phyloP scores from a whole-genome alignment of 2,113 vertebrate genomes.

The Caranx ignobilis region DNA sequence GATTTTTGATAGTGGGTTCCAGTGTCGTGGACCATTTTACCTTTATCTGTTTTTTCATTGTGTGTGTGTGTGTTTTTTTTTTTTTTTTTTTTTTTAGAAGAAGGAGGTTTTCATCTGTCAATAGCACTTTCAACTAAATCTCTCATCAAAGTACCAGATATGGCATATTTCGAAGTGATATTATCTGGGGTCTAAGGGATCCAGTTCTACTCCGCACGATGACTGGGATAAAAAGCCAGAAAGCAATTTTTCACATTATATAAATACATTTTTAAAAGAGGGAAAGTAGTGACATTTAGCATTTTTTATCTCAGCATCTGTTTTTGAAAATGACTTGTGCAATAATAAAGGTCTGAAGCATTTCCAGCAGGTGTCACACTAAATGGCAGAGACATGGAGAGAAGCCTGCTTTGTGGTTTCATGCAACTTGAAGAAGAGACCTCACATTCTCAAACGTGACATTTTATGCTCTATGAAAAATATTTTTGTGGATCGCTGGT shows the following conservation, averaged over 20 bases:
- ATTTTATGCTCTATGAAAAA: constrained; percentile 61
- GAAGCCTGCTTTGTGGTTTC: constrained; percentile 43
- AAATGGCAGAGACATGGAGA: constrained; percentile 51
- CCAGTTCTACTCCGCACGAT: constrained; percentile 18
- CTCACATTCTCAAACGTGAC: constrained; percentile 59
- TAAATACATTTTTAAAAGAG: constrained; percentile 39
- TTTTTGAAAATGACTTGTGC: constrained; percentile 38
- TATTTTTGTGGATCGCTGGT: constrained; percentile 41
- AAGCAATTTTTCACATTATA: constrained; percentile 7
- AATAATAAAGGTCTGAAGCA: constrained; percentile 17
- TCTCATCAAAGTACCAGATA: constrained; percentile 44
- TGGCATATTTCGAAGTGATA: constrained; percentile 13
- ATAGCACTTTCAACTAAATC: background rate
- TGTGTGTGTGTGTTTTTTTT: background rate
- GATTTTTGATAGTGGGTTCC: background rate
- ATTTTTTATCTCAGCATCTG: constrained; percentile 57
- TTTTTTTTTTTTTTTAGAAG: background rate
- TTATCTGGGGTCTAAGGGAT: constrained; percentile 26
- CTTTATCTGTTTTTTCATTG: constrained; percentile 5
- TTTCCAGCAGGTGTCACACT: constrained; percentile 44
- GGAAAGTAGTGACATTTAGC: constrained; percentile 63
- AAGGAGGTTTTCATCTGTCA: background rate
- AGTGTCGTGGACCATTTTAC: constrained; percentile 17
- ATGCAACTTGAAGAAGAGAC: constrained; percentile 38
- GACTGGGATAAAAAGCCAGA: constrained; percentile 30